Base-by-base conservation (phyloP, 2,888 invertebrate species). In the Axea sp. region DNA sequence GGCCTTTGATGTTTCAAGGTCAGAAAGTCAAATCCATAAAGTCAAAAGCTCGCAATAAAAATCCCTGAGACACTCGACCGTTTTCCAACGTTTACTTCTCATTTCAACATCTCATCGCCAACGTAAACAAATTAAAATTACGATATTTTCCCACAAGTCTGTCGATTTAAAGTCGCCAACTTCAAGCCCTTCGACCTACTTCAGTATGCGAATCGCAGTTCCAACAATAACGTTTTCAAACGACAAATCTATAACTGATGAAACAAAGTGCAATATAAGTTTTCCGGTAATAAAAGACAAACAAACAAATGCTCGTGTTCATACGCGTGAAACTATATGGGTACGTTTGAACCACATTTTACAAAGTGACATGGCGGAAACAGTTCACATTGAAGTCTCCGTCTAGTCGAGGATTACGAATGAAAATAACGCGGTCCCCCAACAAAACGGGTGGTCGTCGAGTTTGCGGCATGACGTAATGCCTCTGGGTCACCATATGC, bases 401-500 rank as follows among this genome's bases (percentile, higher is more conserved):
- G 39, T 69, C 53, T 28, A 62, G 55, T 8, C 15, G 31, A 22
- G 65, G 39, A 67, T 39, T 55, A 53, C 67, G 73, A 67, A 60
- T 73, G 73, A 73, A 73, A 73, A 73, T 73, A 73, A 73, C 65
- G 67, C 60, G 55, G 19, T 60, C 47, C 43, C 59, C 60, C 55
- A 33, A 55, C 64, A 26, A 53, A 75, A 77, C 81, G 78, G 45
- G 71, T 76, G 81, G 62, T 69, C 75, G 80, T 77, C 81, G 77
- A 77, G 75, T 81, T 82, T 82, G 79, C 73, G 71, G 65, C 77
- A 33, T 82, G 81, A 82, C 81, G 82, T 81, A 81, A 81, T 51
- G 26, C 67, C 73, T 59, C 47, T 75, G 72, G 67, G 12, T 74
- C 78, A 76, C 78, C 81, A 82, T 82, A 80, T 82, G 81, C 76